Base-by-base conservation (phyloP, 2,113 vertebrate genomes). In the Danionella cerebrum region DNA sequence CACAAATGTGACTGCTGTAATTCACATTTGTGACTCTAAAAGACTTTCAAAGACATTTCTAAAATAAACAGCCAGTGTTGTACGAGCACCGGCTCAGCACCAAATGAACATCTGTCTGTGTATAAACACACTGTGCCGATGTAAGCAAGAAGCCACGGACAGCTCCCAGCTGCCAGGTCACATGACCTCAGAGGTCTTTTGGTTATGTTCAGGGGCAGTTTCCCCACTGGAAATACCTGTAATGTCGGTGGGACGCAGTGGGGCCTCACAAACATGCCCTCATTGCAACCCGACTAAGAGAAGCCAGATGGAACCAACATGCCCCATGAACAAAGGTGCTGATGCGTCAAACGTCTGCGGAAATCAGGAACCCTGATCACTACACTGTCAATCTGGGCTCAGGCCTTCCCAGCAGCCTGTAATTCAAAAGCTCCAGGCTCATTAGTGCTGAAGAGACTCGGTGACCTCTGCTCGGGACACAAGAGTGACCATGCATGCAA, bases 271-370 rank as follows among this genome's bases (percentile, higher is more conserved):
- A 63, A 77, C 70, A 76, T 53, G 67, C 73, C 63, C 76, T 54
- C 19, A 69, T 24, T 38, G 66, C 66, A 73, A 54, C 44, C 74
- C 73, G 74, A 71, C 64, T 54, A 19, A 67, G 60, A 29, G 16
- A 25, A 66, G 72, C 53, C 76, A 80, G 78, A 80, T 78, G 74
- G 53, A 38, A 5, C 12, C 19, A 57, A 22, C 24, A 38, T 51
- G 67, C 74, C 63, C 68, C 48, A 39, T 41, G 58, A 36, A 50
- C 48, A 36, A 55, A 59, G 44, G 51, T 74, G 70, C 66, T 58
- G 36, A 25, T 54, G 74, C 78, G 70, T 69, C 35, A 57, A 55
- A 52, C 25, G 55, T 54, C 53, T 41, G 11, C 11, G 27, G 42
- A 10, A n/a, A n/a, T 19, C 51, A 55, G 25, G 3, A 19, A 64